These are phyloP conservation scores for Protobothrops flavoviridis DNA, from an alignment of 2,113 vertebrate species.

Conservation along the genomic window DNA sequence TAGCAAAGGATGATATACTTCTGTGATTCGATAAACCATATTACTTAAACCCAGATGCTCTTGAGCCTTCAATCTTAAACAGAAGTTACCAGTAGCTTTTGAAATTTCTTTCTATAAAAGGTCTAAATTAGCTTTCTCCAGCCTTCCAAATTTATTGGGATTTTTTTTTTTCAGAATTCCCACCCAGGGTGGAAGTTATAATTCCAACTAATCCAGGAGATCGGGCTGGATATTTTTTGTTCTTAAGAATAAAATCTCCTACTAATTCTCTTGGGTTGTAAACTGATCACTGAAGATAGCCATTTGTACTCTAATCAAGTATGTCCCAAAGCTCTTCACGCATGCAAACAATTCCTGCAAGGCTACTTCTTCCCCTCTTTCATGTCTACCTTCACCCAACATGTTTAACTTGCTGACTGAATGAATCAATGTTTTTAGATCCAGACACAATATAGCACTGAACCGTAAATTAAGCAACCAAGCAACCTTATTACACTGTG, in stretches of 20 bases:
- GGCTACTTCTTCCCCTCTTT: not conserved
- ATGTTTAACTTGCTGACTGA: not conserved
- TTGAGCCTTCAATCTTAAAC: not conserved
- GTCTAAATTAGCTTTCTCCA: not conserved
- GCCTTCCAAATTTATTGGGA: not conserved
- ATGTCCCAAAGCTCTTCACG: not conserved
- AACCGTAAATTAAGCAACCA: not conserved
- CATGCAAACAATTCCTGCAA: not conserved
- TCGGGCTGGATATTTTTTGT: not conserved
- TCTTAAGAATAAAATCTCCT: not conserved
- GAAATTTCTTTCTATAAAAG: too few species aligned
- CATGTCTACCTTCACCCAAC: not conserved
- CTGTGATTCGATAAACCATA: not conserved
- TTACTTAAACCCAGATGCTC: not conserved
- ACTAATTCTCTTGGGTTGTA: not conserved
- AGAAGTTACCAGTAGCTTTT: not conserved
- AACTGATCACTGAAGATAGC: not conserved
- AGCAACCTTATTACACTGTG: not conserved
- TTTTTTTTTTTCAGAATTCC: not conserved
- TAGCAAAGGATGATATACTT: not conserved
- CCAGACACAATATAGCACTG: not conserved
- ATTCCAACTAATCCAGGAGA: not conserved
- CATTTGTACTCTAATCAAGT: not conserved
- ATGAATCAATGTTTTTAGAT: not conserved
- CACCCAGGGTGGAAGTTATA: not conserved